Evolutionary conservation across 2,113 vertebrate species (phyloP).

Genomic region (Tachysurus fulvidraco): DNA sequence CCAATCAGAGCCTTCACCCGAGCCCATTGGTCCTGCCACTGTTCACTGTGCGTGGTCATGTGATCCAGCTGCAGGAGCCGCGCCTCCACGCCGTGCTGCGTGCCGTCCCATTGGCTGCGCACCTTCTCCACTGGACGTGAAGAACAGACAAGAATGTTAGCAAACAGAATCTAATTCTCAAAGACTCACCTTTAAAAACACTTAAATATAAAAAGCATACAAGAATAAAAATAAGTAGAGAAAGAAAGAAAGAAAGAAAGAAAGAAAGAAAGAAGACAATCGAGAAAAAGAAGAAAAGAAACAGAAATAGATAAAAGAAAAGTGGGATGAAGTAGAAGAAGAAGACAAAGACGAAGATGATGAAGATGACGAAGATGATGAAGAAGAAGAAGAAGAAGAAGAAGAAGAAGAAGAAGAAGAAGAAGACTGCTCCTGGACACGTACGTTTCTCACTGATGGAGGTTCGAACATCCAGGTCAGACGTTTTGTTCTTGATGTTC

Average conservation of each 20-base stretch:
- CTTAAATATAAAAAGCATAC: no score
- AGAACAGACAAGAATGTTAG: not conserved
- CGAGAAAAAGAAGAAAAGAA: not conserved
- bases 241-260: not conserved
- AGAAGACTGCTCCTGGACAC: conserved; percentile 37
- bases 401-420: not conserved
- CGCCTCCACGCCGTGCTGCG: conserved; percentile 84
- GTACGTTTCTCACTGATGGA: conserved; percentile 93
- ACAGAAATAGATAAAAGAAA: not conserved
- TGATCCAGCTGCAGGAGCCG: conserved; percentile 86
- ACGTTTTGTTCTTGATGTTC: conserved; percentile 98
- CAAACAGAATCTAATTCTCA: not conserved
- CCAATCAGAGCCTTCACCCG: conserved; percentile 83
- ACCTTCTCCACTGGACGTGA: conserved; percentile 84
- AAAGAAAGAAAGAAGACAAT: not conserved
- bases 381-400: not conserved
- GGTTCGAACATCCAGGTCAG: conserved; percentile 87
- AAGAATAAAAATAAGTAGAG: not conserved
- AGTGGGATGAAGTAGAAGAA: no score
- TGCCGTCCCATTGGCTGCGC: conserved; percentile 89
- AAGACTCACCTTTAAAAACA: no score
- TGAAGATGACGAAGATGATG: not conserved
- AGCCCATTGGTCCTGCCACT: conserved; percentile 85
- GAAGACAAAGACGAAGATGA: not conserved
- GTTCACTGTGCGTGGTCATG: conserved; percentile 86